These are phyloP conservation scores for Peromyscus polionotus DNA, from an alignment of 2,113 vertebrate species.

Conservation along the genomic window DNA sequence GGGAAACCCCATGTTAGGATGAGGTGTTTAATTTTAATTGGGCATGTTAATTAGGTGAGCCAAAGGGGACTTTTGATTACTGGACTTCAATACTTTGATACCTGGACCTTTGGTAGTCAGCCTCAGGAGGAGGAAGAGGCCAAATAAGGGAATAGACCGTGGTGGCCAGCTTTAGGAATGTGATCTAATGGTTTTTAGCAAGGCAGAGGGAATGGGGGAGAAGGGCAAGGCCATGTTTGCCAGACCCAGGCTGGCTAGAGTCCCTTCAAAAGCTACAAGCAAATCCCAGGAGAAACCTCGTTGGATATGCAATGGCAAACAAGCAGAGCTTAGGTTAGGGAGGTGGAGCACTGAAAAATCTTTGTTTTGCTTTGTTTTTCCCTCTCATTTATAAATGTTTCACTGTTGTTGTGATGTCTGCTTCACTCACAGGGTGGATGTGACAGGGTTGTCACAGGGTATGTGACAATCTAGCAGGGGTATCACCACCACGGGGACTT, in stretches of 20 bases:
- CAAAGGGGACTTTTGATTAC: background rate
- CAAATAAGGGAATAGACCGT: background rate
- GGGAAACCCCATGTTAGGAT: background rate
- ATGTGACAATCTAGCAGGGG: background rate
- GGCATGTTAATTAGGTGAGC: background rate
- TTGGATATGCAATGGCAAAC: background rate
- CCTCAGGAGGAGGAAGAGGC: background rate
- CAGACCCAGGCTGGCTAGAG: background rate
- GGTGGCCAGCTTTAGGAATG: background rate
- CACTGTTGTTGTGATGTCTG: background rate
- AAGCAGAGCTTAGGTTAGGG: background rate
- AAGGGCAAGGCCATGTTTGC: background rate
- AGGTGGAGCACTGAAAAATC: rapidly evolving
- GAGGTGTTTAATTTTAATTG: background rate
- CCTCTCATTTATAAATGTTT: slow-evolving; percentile 2
- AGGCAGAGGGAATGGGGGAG: background rate
- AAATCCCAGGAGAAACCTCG: background rate
- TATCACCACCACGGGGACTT: background rate
- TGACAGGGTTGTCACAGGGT: background rate
- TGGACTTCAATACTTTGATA: background rate
- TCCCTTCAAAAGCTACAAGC: background rate
- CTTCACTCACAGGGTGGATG: background rate
- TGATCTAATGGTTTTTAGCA: background rate
- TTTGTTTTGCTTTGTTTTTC: background rate
- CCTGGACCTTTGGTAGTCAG: background rate